phyloP scores from a whole-genome alignment of 2,797 vertebrate genomes.

The Darevskia mixta region DNA sequence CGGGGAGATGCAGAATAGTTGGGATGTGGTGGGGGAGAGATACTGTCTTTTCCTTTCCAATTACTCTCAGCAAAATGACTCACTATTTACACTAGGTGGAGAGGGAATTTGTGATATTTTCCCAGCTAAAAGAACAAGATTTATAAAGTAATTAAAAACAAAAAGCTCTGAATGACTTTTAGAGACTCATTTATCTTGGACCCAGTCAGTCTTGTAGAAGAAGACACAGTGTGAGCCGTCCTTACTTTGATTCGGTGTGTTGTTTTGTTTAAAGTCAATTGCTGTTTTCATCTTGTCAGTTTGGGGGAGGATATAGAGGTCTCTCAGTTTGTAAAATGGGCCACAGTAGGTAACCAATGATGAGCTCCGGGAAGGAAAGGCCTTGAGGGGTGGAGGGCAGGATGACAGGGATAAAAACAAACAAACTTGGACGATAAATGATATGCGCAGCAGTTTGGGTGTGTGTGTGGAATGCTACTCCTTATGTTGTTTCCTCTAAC shows the following conservation, averaged over 20 bases:
- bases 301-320: slow-evolving; percentile 57
- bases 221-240: slow-evolving; percentile 58
- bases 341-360: slow-evolving; percentile 61
- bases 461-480: slow-evolving; percentile 33
- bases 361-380: slow-evolving; percentile 52
- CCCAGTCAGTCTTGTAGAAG: slow-evolving; percentile 43
- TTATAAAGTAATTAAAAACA: slow-evolving; percentile 49
- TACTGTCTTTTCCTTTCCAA: background rate
- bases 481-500: slow-evolving; percentile 32
- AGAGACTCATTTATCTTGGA: slow-evolving; percentile 49
- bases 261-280: slow-evolving; percentile 53
- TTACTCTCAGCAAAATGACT: slow-evolving; percentile 17
- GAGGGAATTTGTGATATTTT: slow-evolving; percentile 39
- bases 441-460: slow-evolving; percentile 39
- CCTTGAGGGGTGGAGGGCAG: background rate
- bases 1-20: background rate
- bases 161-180: slow-evolving; percentile 44
- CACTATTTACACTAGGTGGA: slow-evolving; percentile 32
- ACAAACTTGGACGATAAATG: slow-evolving; percentile 56
- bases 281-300: slow-evolving; percentile 57
- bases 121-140: slow-evolving; percentile 24
- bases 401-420: background rate
- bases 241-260: slow-evolving; percentile 56
- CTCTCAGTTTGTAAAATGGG: slow-evolving; percentile 66
- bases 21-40: background rate